Percentiles rank a stretch among this genome's conserved stretches.
phyloP scores from a whole-genome alignment of 2,888 invertebrate genomes.

The Thymelicus sylvestris region DNA sequence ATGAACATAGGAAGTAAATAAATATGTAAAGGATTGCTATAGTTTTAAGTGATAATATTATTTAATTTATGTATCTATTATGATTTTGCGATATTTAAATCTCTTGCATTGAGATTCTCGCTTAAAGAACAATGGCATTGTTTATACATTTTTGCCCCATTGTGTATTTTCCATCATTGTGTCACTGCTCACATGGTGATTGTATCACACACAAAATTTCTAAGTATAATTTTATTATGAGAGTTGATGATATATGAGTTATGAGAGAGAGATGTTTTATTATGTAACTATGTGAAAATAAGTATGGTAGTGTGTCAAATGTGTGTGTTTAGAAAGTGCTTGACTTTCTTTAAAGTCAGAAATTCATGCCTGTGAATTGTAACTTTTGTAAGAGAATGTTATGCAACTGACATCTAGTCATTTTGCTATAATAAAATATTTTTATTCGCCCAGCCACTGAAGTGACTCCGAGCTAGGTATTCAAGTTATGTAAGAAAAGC shows the following conservation, averaged over 20 bases:
- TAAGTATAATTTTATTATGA: slow-evolving; percentile 5
- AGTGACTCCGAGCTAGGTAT: no score
- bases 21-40: no score
- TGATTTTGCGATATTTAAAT: background rate
- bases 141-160: slow-evolving; percentile 6
- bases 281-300: slow-evolving; percentile 45
- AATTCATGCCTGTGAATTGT: background rate
- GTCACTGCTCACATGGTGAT: slow-evolving; percentile 1
- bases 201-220: background rate
- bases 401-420: no score
- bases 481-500: no score
- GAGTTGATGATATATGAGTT: no score
- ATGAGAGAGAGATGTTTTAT: no score
- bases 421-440: no score
- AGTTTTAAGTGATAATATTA: no score
- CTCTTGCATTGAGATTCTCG: background rate
- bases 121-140: slow-evolving; percentile 4
- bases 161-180: slow-evolving; percentile 10
- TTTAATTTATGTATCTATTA: background rate
- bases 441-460: no score
- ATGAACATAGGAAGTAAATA: no score
- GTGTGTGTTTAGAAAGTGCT: background rate
- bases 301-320: slow-evolving; percentile 4
- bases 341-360: background rate
- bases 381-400: no score